These are phyloP conservation scores for Myotis pilosus DNA, from an alignment of 2,797 vertebrate species.

Conservation along the genomic window DNA sequence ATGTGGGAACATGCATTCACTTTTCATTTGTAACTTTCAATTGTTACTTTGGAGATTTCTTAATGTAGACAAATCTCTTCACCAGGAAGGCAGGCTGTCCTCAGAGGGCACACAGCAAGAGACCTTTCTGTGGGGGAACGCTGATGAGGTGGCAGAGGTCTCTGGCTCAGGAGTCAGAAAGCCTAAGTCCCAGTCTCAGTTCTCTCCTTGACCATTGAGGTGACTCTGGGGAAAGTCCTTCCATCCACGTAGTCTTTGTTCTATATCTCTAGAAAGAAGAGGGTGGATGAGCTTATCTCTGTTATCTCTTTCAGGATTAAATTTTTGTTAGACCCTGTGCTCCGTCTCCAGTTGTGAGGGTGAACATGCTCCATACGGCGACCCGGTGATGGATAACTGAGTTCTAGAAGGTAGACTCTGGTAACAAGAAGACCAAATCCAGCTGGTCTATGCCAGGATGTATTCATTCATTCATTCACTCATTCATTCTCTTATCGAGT, in stretches of 20 bases:
- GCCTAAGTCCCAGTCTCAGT: neutral
- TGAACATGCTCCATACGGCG: neutral
- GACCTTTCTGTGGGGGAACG: neutral
- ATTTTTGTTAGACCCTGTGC: neutral
- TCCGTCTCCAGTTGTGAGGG: neutral
- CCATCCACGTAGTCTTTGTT: neutral
- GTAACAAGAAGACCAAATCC: neutral
- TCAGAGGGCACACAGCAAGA: neutral
- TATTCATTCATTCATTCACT: neutral
- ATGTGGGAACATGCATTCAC: conserved; percentile 3
- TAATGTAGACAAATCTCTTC: neutral
- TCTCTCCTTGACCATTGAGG: neutral
- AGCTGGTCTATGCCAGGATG: neutral
- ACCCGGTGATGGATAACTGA: neutral
- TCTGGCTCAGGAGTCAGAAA: neutral
- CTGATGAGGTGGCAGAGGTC: neutral
- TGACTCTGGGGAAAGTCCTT: neutral
- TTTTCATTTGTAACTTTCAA: conserved; percentile 46
- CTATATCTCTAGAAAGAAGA: neutral
- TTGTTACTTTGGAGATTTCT: conserved; percentile 2
- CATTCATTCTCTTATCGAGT: neutral
- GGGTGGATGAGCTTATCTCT: neutral
- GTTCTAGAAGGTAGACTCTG: neutral
- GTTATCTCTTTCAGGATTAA: neutral
- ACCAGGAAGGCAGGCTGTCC: neutral